A percentile compares a stretch with the other conserved stretches of the same genome.
Conservation (phyloP, 1,140 invertebrate genomes). For the Colletes gigas region DNA sequence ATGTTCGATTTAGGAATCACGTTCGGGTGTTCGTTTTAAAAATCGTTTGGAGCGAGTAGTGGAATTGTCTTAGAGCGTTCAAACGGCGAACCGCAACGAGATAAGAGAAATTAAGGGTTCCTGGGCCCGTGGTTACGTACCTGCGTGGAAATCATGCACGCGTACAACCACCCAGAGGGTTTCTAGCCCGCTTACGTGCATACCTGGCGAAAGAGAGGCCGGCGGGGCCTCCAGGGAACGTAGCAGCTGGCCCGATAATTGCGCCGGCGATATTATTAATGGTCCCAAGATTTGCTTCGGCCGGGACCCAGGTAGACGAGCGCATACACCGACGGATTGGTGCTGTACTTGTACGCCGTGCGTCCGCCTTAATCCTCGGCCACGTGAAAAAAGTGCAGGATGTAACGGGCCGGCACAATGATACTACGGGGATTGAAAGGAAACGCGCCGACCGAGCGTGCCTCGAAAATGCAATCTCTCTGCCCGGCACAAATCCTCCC, state of each 20-base stretch:
- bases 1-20: too few species aligned
- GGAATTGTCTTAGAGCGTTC: conserved; percentile 28
- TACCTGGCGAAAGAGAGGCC: conserved; percentile 34
- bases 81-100: conserved; percentile 49
- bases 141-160: conserved; percentile 18
- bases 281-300: conserved; percentile 62
- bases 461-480: background rate
- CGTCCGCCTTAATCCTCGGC: conserved; percentile 28
- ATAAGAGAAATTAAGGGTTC: conserved; percentile 51
- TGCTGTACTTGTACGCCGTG: conserved; percentile 29
- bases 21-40: too few species aligned
- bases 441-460: too few species aligned
- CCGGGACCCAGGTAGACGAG: conserved; percentile 54
- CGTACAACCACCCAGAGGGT: background rate
- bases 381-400: conserved; percentile 34
- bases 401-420: conserved; percentile 52
- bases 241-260: conserved; percentile 73
- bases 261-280: conserved; percentile 71
- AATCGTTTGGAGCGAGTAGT: too few species aligned
- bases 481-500: background rate
- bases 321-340: background rate
- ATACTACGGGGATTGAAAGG: background rate
- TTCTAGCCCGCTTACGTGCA: conserved; percentile 5
- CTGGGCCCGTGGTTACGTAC: conserved; percentile 15
- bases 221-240: conserved; percentile 35